Base-by-base conservation (phyloP, 2,888 invertebrate species). In the Cremastinae sp. region DNA sequence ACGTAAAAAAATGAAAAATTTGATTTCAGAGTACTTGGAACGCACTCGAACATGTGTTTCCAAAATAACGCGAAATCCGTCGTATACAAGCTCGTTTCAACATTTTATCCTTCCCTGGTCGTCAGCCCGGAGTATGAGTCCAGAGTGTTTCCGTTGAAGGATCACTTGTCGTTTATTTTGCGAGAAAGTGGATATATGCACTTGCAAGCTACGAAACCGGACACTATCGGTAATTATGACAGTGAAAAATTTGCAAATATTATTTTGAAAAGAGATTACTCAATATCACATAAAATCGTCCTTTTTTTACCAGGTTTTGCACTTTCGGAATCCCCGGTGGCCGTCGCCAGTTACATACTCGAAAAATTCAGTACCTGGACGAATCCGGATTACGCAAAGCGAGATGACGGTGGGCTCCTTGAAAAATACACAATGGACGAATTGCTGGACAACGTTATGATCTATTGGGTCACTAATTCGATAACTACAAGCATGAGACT, bases 281-380 rank as follows among this genome's bases (percentile, higher is more conserved):
- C n/a, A n/a, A n/a, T n/a, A n/a, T n/a, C n/a, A n/a, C n/a, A n/a
- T n/a, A n/a, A n/a, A n/a, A n/a, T n/a, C n/a, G n/a, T n/a, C n/a
- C n/a, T n/a, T n/a, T n/a, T 18, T 20, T 18, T 58, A 7, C 16
- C 75, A 94, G 95, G 96, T 16, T 91, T 93, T 0, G 94, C 91
- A 0, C 87, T 97, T 37, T 90, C 92, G 14, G 95, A 96, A 81
- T 95, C 95, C 0, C 98, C 98, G 0, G 92, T 94, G 0, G 97
- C 97, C 0, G 90, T 98, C 72, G 97, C 97, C 0, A 96, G 96
- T 0, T 98, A 97, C 84, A 95, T 98, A 64, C 89, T 98, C 9
- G 97, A 98, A 84, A 98, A 97, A 88, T 97, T 96, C 90, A 93
- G 94, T 9, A 92, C 93, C 0, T 94, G 95, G 94, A 95, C 95